Evolutionary conservation across 2,888 invertebrate genomes (phyloP).

Genomic region (Hirtodrosophila histrioides): DNA sequence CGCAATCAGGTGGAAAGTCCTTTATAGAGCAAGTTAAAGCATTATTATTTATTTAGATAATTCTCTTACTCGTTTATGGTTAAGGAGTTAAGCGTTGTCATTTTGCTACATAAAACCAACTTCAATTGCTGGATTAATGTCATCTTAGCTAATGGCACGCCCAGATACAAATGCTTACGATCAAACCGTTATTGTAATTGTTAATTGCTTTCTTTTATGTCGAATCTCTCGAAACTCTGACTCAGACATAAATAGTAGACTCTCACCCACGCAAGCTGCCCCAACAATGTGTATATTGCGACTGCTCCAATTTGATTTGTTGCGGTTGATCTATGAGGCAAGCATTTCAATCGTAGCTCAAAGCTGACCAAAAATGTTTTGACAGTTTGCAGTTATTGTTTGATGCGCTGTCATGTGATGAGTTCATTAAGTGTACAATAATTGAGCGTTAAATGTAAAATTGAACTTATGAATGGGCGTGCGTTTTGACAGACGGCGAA

Average conservation of each 20-base stretch:
- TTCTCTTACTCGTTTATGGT: not conserved
- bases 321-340: slow-evolving; percentile 25
- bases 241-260: slow-evolving; percentile 24
- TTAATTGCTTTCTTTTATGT: slow-evolving; percentile 76
- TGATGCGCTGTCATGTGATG: slow-evolving; percentile 81
- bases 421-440: slow-evolving; percentile 80
- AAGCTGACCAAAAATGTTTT: slow-evolving; percentile 68
- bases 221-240: not conserved
- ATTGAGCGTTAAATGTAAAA: slow-evolving; percentile 76
- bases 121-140: slow-evolving; percentile 69
- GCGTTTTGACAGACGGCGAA: slow-evolving; percentile 65
- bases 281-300: slow-evolving; percentile 1
- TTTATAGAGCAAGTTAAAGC: not conserved
- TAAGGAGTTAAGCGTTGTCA: slow-evolving; percentile 12
- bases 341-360: slow-evolving; percentile 36
- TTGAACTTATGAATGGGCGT: slow-evolving; percentile 68
- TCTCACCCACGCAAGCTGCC: slow-evolving; percentile 57
- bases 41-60: not conserved
- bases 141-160: slow-evolving; percentile 74
- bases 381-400: slow-evolving; percentile 81
- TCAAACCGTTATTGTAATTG: slow-evolving; percentile 57
- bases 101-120: slow-evolving; percentile 33
- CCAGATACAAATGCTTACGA: slow-evolving; percentile 23
- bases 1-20: no score
- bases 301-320: slow-evolving; percentile 74